Evolutionary conservation across 2,113 vertebrate species (phyloP), one percentile per base, ranked within the genome.

Genomic region (Nothocercus julius): DNA sequence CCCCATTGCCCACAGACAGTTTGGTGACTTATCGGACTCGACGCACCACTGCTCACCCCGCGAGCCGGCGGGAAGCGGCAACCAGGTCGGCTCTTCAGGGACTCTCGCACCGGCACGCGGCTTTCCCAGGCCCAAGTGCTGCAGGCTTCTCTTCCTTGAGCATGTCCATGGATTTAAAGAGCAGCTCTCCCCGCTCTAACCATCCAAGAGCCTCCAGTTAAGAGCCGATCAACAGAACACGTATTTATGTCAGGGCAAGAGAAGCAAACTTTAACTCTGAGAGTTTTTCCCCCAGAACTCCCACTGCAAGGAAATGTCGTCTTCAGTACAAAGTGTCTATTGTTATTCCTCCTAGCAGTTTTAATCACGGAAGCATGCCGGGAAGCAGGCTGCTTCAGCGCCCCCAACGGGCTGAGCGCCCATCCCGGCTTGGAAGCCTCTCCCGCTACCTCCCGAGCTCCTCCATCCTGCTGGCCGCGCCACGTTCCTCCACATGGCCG

Each of bases 121-220:
- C 18, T 25, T 40, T 58, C 56, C 68, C 34, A 9, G 2, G 0
- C 27, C 13, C 28, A 14, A 21, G 42, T 34, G 11, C 22, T 32
- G 4, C 40, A 20, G 78, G 22, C 15, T 51, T 28, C 9, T 16
- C 21, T 58, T 49, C 13, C 34, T 24, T 2, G 5, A 78, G 56
- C 16, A 9, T 13, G 56, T 34, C 30, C 2, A 4, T 10, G 36
- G 20, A 25, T 51, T 73, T 77, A 21, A 13, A 25, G 61, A 81
- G 0, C 2, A 0, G 25, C 20, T 21, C 16, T 9, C n/a, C 81
- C 9, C 18, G 7, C 4, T 2, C 40, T 36, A 34, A 62, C 34
- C 45, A 11, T 21, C 67, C 42, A 20, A 67, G 17, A 59, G 3
- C 7, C 3, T 80, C 42, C 34, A 61, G 1, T 0, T 0, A 49